phyloP scores from a whole-genome alignment of 2,797 vertebrate species.

The Myotis myotis region DNA sequence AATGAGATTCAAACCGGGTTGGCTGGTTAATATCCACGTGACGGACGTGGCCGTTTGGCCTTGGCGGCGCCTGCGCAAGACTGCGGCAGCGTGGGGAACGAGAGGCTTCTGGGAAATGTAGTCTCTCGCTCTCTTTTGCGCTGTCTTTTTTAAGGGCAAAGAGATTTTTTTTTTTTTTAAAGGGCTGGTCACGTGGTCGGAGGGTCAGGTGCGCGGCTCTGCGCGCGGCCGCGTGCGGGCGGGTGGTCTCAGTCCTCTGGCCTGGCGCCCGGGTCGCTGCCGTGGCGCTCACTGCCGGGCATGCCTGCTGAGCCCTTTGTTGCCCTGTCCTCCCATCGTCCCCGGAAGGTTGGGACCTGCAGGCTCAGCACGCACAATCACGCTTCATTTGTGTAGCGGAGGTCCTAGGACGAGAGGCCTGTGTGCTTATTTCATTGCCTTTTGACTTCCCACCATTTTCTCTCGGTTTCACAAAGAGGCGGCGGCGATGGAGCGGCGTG shows the following conservation, averaged over 20 bases:
- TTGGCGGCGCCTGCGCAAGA: slow-evolving; percentile 64
- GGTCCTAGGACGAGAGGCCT: slow-evolving; percentile 3
- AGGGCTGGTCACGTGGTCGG: slow-evolving; percentile 58
- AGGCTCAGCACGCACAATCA: slow-evolving; percentile 57
- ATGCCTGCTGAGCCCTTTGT: neutral
- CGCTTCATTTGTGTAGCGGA: slow-evolving; percentile 60
- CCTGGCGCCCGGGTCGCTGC: neutral
- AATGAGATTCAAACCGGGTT: slow-evolving; percentile 86
- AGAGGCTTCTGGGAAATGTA: slow-evolving; percentile 80
- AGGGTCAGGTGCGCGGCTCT: neutral
- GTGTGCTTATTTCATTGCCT: slow-evolving; percentile 49
- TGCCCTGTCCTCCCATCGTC: slow-evolving; percentile 58
- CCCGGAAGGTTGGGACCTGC: slow-evolving; percentile 30
- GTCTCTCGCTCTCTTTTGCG: slow-evolving; percentile 42
- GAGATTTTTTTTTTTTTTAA: neutral
- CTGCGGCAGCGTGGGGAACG: slow-evolving; percentile 34
- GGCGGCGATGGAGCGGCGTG: neutral
- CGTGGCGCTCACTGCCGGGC: neutral
- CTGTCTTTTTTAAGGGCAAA: neutral
- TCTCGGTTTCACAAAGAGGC: slow-evolving; percentile 44
- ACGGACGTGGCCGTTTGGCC: slow-evolving; percentile 75
- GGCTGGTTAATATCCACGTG: slow-evolving; percentile 79
- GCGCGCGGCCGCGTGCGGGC: neutral
- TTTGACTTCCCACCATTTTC: slow-evolving; percentile 65
- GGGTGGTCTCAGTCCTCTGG: neutral